Percentiles rank a stretch among this genome's conserved stretches.
These are phyloP conservation scores for Drosophila barbarae DNA, from an alignment of 2,888 invertebrate genomes.

Conservation along the genomic window DNA sequence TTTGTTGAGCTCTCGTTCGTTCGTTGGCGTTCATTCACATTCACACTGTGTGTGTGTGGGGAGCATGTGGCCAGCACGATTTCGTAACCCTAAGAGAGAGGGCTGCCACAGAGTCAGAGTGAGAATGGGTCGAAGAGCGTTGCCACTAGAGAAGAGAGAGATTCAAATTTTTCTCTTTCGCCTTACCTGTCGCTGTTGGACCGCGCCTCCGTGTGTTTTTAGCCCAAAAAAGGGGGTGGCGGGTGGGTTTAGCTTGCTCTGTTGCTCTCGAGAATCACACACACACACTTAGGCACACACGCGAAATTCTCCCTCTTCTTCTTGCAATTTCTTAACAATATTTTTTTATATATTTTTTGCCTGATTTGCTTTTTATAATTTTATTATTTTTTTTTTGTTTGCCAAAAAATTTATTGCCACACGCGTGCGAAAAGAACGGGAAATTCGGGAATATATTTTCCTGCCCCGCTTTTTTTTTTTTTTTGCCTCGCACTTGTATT, in stretches of 20 bases:
- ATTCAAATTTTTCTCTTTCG: slow-evolving; percentile 1
- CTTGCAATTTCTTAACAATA: slow-evolving; percentile 22
- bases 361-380: not conserved
- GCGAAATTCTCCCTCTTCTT: slow-evolving; percentile 39
- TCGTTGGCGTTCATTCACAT: slow-evolving; percentile 61
- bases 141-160: not conserved
- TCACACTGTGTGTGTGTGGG: too few relatives aligned
- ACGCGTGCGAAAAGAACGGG: slow-evolving; percentile 59
- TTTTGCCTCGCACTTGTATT: slow-evolving; percentile 43
- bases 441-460: slow-evolving; percentile 49
- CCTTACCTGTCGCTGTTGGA: slow-evolving; percentile 62
- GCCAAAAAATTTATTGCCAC: slow-evolving; percentile 69
- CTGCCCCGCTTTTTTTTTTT: slow-evolving; percentile 31
- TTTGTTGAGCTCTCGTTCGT: slow-evolving; percentile 38
- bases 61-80: slow-evolving; percentile 52
- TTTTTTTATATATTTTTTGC: slow-evolving; percentile 10
- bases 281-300: slow-evolving; percentile 19
- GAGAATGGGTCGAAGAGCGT: not conserved
- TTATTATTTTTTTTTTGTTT: slow-evolving; percentile 33
- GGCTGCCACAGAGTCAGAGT: not conserved
- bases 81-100: slow-evolving; percentile 60
- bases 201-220: slow-evolving; percentile 40
- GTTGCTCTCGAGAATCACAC: slow-evolving; percentile 38
- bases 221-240: slow-evolving; percentile 27
- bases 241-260: slow-evolving; percentile 17